Evolutionary conservation across 2,888 invertebrate genomes (phyloP).

Genomic region (Dicyrtoma fusca): DNA sequence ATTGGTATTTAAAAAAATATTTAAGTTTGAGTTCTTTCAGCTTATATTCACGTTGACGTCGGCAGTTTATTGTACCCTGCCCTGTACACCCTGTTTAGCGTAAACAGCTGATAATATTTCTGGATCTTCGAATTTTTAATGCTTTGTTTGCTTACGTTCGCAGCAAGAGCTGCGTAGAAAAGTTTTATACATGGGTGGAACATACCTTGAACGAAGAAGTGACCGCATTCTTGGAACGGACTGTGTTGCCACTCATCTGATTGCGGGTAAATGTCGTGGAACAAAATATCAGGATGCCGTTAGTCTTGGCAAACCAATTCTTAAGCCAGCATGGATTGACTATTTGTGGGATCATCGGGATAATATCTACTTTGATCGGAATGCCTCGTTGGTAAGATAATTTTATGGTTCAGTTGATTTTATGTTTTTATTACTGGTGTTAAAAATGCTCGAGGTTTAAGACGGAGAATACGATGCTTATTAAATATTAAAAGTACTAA

Average conservation of each 20-base stretch:
- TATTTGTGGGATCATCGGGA: slow-evolving; percentile 82
- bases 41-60: background rate
- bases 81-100: too few relatives aligned
- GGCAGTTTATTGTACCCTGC: background rate
- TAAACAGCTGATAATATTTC: too few relatives aligned
- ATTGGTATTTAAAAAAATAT: slow-evolving; percentile 42
- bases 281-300: slow-evolving; percentile 94
- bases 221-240: background rate
- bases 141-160: background rate
- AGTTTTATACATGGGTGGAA: slow-evolving; percentile 55
- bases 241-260: slow-evolving; percentile 74
- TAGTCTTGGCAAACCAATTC: slow-evolving; percentile 84
- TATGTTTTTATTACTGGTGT: too few relatives aligned
- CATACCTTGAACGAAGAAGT: slow-evolving; percentile 45
- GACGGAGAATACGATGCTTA: too few relatives aligned
- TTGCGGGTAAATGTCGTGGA: slow-evolving; percentile 85
- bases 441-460: too few relatives aligned
- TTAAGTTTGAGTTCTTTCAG: background rate
- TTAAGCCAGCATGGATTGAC: slow-evolving; percentile 85
- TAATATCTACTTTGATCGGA: slow-evolving; percentile 59
- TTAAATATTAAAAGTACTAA: too few relatives aligned
- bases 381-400: slow-evolving; percentile 39
- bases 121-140: background rate
- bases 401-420: background rate
- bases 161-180: slow-evolving; percentile 50